phyloP scores from a whole-genome alignment of 2,797 vertebrate genomes.

The Lerista edwardsae region DNA sequence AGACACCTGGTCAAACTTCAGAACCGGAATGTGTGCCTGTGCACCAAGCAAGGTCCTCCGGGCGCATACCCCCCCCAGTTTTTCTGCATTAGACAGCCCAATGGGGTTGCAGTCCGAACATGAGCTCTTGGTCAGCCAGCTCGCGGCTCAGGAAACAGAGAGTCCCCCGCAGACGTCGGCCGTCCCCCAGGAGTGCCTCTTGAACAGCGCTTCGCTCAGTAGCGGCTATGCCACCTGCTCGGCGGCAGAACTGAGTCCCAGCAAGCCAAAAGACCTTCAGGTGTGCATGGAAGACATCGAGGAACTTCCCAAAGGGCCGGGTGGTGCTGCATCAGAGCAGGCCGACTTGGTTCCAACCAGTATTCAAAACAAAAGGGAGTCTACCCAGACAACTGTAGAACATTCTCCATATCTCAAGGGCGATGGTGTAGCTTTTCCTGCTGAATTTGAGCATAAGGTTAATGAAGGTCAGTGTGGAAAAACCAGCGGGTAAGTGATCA shows the following conservation, averaged over 20 bases:
- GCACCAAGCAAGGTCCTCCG: conserved; percentile 51
- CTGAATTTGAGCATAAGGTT: conserved; percentile 53
- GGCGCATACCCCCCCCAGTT: conserved; percentile 46
- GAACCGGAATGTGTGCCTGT: conserved; percentile 62
- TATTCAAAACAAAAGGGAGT: conserved; percentile 10
- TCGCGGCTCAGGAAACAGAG: conserved; percentile 55
- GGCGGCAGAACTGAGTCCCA: conserved; percentile 75
- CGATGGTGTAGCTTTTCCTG: conserved; percentile 25
- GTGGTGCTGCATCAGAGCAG: conserved; percentile 26
- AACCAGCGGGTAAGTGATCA: conserved; percentile 61
- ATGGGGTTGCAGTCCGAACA: conserved; percentile 75
- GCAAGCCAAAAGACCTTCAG: conserved; percentile 9
- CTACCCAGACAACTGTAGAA: background rate
- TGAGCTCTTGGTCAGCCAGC: conserved; percentile 62
- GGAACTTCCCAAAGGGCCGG: conserved; percentile 34
- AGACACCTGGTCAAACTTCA: conserved; percentile 88
- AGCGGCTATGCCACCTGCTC: conserved; percentile 90
- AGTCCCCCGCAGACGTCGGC: conserved; percentile 50
- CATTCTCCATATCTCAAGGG: background rate
- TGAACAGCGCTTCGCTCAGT: conserved; percentile 79
- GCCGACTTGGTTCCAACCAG: accelerated
- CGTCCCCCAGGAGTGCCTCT: conserved; percentile 67
- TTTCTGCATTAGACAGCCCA: conserved; percentile 55
- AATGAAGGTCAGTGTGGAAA: conserved; percentile 64
- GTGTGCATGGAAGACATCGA: conserved; percentile 50